These are phyloP conservation scores for Drosophila kohkoa DNA, from an alignment of 1,140 invertebrate species.

Conservation along the genomic window DNA sequence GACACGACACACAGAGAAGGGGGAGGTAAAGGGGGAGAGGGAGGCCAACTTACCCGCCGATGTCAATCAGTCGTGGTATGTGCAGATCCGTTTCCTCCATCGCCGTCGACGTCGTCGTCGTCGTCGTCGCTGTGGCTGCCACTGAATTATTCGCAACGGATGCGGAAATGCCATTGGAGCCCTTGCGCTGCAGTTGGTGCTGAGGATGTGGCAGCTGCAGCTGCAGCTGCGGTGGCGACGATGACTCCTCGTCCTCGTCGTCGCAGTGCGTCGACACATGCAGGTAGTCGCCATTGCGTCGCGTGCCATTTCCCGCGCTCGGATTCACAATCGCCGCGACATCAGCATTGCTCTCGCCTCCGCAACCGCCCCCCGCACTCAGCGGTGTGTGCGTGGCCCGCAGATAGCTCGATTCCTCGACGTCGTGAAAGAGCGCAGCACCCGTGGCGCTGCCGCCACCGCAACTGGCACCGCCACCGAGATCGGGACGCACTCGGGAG, in stretches of 20 bases:
- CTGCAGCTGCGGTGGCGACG: constrained; percentile 22
- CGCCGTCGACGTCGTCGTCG: no score
- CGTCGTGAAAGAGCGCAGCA: constrained; percentile 68
- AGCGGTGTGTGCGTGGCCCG: constrained; percentile 69
- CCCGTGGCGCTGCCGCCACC: constrained; percentile 77
- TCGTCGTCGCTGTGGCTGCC: constrained; percentile 4
- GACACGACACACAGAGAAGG: not conserved
- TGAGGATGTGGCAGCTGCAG: constrained; percentile 71
- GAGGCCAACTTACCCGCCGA: constrained; percentile 78
- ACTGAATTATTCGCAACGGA: constrained; percentile 67
- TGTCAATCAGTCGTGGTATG: constrained; percentile 87
- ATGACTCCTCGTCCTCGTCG: constrained; percentile 87
- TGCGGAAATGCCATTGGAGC: constrained; percentile 45
- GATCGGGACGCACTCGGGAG: constrained; percentile 70
- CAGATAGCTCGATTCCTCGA: constrained; percentile 70
- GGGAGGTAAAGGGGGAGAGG: no score
- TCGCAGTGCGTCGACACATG: constrained; percentile 88
- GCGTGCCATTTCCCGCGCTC: constrained; percentile 65
- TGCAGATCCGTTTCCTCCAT: constrained; percentile 86
- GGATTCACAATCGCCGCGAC: constrained; percentile 80
- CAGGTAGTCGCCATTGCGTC: constrained; percentile 89
- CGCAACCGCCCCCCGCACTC: constrained; percentile 2
- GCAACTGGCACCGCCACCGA: constrained; percentile 85
- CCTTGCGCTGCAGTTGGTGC: constrained; percentile 30
- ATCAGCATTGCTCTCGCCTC: constrained; percentile 46